phyloP scores from a whole-genome alignment of 1,140 invertebrate genomes.

The Luehdorfia chinensis region DNA sequence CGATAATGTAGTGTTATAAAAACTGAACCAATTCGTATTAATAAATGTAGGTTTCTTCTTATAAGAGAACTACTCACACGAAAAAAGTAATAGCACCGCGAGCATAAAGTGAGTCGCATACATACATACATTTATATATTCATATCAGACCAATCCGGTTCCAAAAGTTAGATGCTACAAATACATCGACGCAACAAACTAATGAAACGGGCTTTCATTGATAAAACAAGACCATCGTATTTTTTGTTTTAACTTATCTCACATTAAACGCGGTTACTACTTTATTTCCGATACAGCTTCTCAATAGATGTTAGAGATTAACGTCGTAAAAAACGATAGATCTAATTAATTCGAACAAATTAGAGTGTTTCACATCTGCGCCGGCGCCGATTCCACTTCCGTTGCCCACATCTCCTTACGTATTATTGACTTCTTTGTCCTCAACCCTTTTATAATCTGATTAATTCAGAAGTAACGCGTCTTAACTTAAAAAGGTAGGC shows the following conservation, averaged over 20 bases:
- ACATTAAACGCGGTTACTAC: too few species aligned
- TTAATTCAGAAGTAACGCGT: background rate
- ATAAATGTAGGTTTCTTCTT: constrained; percentile 12
- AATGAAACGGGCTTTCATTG: constrained; percentile 1
- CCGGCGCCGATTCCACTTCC: constrained; percentile 19
- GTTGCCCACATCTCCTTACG: constrained; percentile 23
- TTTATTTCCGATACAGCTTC: constrained; percentile 5
- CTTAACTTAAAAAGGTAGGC: too few species aligned
- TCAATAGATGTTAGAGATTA: constrained; percentile 11
- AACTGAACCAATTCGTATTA: constrained; percentile 9
- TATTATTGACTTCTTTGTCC: constrained; percentile 6
- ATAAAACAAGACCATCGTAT: constrained; percentile 6
- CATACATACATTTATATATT: constrained; percentile 11
- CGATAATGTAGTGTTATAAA: constrained; percentile 14
- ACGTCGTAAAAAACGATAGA: constrained; percentile 7
- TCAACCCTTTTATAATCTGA: background rate
- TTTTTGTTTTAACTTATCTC: background rate
- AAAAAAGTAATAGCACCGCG: constrained; percentile 1
- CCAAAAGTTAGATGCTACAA: constrained; percentile 2
- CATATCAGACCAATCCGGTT: constrained; percentile 11
- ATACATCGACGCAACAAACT: constrained; percentile 2
- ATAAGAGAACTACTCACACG: constrained; percentile 3
- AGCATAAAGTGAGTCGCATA: constrained; percentile 9
- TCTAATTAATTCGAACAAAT: constrained; percentile 13
- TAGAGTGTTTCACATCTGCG: constrained; percentile 14